phyloP scores from a whole-genome alignment of 2,888 invertebrate genomes.

The Drosophila prostipennis region DNA sequence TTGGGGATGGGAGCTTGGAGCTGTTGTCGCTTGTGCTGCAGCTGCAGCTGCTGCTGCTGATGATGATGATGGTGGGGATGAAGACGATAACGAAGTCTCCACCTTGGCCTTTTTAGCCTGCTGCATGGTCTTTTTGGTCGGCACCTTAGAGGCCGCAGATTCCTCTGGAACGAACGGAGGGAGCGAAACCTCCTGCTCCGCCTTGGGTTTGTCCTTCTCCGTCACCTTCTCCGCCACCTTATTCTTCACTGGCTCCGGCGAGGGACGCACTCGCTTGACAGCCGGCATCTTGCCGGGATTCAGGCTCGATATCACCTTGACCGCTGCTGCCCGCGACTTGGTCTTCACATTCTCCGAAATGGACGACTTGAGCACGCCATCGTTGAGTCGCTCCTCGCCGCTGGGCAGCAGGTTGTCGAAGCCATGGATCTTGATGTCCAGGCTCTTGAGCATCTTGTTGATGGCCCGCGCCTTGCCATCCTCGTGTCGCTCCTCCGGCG shows the following conservation, averaged over 20 bases:
- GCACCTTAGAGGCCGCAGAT: slow-evolving; percentile 35
- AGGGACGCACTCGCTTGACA: slow-evolving; percentile 53
- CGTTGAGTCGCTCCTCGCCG: slow-evolving; percentile 80
- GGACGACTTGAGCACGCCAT: slow-evolving; percentile 82
- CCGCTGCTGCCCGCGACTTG: slow-evolving; percentile 83
- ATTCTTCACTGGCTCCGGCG: slow-evolving; percentile 41
- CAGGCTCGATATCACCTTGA: slow-evolving; percentile 79
- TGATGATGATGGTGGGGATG: background rate
- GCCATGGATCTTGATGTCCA: slow-evolving; percentile 84
- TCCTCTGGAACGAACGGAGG: slow-evolving; percentile 34
- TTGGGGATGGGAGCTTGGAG: background rate
- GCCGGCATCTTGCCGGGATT: slow-evolving; percentile 66
- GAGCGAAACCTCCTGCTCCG: slow-evolving; percentile 26
- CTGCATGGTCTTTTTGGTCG: slow-evolving; percentile 47
- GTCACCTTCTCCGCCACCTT: slow-evolving; percentile 24
- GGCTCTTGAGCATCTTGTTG: slow-evolving; percentile 83
- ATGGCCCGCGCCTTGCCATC: slow-evolving; percentile 83
- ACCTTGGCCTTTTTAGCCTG: slow-evolving; percentile 53
- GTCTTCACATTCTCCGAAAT: slow-evolving; percentile 85
- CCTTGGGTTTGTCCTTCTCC: slow-evolving; percentile 34
- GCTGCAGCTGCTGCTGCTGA: background rate
- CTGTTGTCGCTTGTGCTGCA: slow-evolving; percentile 1
- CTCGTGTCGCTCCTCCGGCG: slow-evolving; percentile 69
- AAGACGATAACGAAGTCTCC: too few relatives aligned
- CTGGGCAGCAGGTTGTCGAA: slow-evolving; percentile 82